Evolutionary conservation across 2,797 vertebrate genomes (phyloP).

Genomic region (Xerus rutilus): DNA sequence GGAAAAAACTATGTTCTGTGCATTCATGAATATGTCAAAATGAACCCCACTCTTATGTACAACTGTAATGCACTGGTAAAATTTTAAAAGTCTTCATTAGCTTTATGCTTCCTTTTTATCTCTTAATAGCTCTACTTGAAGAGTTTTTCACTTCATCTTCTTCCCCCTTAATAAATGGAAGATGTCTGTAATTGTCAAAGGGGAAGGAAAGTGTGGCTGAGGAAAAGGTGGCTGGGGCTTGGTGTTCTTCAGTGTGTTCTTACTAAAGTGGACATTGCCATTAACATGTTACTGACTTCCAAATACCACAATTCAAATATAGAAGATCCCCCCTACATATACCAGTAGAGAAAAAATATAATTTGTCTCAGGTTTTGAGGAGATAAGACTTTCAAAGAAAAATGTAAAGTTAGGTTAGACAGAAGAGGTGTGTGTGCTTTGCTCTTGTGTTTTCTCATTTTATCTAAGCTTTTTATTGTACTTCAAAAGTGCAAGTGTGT

Average conservation of each 20-base stretch:
- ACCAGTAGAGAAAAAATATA: not conserved
- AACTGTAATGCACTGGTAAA: no score
- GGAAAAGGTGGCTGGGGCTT: not conserved
- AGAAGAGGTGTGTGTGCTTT: not conserved
- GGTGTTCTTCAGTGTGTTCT: accelerated
- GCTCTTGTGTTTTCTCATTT: not conserved
- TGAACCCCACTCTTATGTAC: no score
- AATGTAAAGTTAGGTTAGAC: not conserved
- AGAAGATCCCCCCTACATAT: not conserved
- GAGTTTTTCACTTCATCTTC: not conserved
- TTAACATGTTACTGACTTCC: not conserved
- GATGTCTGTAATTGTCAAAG: not conserved
- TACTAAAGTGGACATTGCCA: not conserved
- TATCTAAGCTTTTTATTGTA: not conserved
- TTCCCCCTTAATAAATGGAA: not conserved
- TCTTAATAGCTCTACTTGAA: not conserved
- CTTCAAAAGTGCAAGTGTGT: not conserved
- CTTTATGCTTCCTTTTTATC: not conserved
- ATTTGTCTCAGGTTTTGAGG: not conserved
- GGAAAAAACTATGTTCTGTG: no score
- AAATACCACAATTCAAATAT: not conserved
- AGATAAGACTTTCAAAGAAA: not conserved
- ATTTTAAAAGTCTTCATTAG: no score
- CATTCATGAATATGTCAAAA: no score
- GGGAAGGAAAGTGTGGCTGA: not conserved